These are phyloP conservation scores for Gymnopithys bicolor DNA, from an alignment of 2,797 vertebrate species.

Conservation along the genomic window DNA sequence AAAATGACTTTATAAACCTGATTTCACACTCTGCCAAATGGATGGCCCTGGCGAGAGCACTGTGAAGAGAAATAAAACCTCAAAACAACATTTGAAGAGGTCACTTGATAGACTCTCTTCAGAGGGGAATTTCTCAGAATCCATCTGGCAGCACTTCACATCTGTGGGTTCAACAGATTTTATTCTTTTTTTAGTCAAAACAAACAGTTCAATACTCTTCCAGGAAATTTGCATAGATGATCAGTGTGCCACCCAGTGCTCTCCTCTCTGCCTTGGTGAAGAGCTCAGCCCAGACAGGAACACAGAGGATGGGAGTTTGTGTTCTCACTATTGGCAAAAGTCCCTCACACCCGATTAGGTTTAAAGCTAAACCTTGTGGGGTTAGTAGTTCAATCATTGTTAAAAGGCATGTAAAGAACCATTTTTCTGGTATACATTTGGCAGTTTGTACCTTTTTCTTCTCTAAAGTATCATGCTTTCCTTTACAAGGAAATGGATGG, in stretches of 20 bases:
- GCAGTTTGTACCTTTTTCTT: background rate
- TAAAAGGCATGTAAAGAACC: background rate
- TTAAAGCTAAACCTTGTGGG: background rate
- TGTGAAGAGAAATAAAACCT: background rate
- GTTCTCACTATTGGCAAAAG: background rate
- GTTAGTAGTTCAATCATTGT: background rate
- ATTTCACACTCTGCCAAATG: background rate
- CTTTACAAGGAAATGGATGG: background rate
- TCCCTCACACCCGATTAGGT: background rate
- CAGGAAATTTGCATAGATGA: background rate
- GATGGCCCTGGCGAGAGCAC: background rate
- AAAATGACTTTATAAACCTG: background rate
- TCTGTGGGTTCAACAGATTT: background rate
- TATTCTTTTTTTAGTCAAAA: background rate
- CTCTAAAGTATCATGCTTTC: rapidly evolving
- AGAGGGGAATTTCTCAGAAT: background rate
- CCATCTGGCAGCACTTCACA: background rate
- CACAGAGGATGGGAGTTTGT: background rate
- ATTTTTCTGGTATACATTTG: background rate
- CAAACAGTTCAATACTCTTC: background rate
- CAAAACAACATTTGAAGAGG: background rate
- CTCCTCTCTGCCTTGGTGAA: background rate
- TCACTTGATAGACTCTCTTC: background rate
- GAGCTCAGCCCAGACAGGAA: background rate
- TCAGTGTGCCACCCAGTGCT: background rate